Conservation (phyloP, 2,113 vertebrate species). For the Coregonus clupeaformis region DNA sequence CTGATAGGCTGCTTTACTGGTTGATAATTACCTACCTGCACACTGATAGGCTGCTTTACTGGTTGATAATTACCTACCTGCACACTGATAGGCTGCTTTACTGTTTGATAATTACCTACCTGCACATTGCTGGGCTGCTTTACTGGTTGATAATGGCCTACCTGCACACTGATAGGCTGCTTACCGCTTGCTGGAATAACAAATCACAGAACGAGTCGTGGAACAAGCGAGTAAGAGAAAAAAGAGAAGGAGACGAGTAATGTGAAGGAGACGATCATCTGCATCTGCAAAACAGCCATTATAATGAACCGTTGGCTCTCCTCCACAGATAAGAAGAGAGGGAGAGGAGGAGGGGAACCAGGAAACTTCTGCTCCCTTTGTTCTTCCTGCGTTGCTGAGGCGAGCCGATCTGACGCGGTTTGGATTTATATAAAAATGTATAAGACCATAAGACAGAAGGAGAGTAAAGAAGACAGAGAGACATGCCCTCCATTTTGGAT, state of each 20-base stretch:
- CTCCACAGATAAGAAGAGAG: slow-evolving; percentile 67
- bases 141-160: too few relatives aligned
- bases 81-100: slow-evolving; percentile 72
- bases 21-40: too few relatives aligned
- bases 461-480: slow-evolving; percentile 58
- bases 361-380: slow-evolving; percentile 57
- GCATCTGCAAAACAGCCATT: slow-evolving; percentile 80
- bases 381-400: slow-evolving; percentile 61
- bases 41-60: slow-evolving; percentile 28
- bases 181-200: slow-evolving; percentile 60
- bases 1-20: too few relatives aligned
- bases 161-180: too few relatives aligned
- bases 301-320: slow-evolving; percentile 75
- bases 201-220: slow-evolving; percentile 62
- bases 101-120: slow-evolving; percentile 76
- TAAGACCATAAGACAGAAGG: slow-evolving; percentile 50
- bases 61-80: slow-evolving; percentile 76
- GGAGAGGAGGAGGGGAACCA: slow-evolving; percentile 42
- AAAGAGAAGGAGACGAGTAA: slow-evolving; percentile 58
- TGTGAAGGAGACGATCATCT: slow-evolving; percentile 75
- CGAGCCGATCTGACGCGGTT: slow-evolving; percentile 22
- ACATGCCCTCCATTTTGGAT: slow-evolving; percentile 44
- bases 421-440: slow-evolving; percentile 66
- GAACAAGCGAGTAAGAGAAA: slow-evolving; percentile 51
- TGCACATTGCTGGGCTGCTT: too few relatives aligned